Percentiles rank a stretch among this genome's conserved stretches.
phyloP scores from a whole-genome alignment of 2,113 vertebrate genomes.

The Cheirogaleus medius region DNA sequence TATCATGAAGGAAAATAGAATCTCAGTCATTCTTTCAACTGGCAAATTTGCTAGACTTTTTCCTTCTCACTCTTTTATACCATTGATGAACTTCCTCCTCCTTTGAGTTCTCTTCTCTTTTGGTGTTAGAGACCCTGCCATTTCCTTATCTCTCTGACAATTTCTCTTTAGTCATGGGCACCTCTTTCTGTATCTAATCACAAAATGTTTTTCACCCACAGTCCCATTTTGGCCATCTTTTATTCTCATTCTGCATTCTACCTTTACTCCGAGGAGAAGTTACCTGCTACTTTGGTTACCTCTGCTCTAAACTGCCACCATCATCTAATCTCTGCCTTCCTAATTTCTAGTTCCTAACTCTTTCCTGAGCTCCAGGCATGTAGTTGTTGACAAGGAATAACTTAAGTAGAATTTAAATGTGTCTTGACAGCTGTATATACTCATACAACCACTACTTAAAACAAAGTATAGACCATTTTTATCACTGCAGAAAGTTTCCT shows the following conservation, averaged over 20 bases:
- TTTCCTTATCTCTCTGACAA: neutral
- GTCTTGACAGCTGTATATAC: neutral
- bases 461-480: neutral
- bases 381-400: neutral
- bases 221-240: neutral
- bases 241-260: neutral
- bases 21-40: neutral
- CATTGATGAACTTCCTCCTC: neutral
- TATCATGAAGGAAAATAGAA: neutral
- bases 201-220: neutral
- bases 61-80: neutral
- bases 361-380: neutral
- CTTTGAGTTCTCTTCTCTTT: neutral
- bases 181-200: neutral
- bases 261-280: neutral
- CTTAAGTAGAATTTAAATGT: neutral
- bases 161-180: neutral
- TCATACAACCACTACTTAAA: neutral
- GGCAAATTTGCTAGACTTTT: neutral
- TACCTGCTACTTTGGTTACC: neutral
- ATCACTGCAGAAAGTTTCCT: neutral
- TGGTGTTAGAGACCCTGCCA: neutral
- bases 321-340: neutral
- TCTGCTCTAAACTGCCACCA: neutral
- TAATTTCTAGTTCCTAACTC: neutral